A percentile compares a stretch with the other conserved stretches of the same genome.
Conservation (phyloP, 2,113 vertebrate genomes). For the Mesembrinibis cayennensis region DNA sequence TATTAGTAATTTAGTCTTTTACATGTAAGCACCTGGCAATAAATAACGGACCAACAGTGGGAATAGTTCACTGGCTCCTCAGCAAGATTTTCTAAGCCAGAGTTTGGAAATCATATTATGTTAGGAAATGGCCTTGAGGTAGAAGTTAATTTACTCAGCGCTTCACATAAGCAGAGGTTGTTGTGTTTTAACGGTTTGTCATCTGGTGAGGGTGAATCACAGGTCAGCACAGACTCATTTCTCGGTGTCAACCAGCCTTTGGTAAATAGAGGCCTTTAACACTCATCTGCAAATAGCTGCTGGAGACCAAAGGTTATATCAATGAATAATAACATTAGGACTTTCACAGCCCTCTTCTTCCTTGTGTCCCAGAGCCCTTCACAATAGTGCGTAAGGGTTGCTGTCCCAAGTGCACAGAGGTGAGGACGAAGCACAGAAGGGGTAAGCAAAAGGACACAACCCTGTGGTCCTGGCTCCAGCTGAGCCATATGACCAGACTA, state of each 20-base stretch:
- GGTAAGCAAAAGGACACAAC: background rate
- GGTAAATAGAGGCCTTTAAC: background rate
- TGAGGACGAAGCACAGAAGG: fast-evolving
- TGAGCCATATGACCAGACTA: background rate
- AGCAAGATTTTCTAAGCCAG: background rate
- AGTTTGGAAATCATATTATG: background rate
- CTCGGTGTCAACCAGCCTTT: background rate
- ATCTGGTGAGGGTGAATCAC: background rate
- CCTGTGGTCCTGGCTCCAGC: background rate
- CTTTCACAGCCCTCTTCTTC: background rate
- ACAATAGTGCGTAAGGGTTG: background rate
- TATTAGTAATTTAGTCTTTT: background rate
- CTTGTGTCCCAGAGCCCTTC: background rate
- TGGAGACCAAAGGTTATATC: background rate
- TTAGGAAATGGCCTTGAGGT: background rate
- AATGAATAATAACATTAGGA: background rate
- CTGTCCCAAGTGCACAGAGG: background rate
- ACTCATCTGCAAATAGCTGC: background rate
- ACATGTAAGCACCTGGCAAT: background rate
- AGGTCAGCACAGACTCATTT: background rate
- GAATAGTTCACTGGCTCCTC: background rate
- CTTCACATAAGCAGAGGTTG: background rate
- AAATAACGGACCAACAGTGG: background rate
- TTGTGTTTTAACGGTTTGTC: background rate
- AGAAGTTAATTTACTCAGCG: background rate